These are phyloP conservation scores for Brienomyrus brachyistius DNA, from an alignment of 2,113 vertebrate genomes.

Conservation along the genomic window DNA sequence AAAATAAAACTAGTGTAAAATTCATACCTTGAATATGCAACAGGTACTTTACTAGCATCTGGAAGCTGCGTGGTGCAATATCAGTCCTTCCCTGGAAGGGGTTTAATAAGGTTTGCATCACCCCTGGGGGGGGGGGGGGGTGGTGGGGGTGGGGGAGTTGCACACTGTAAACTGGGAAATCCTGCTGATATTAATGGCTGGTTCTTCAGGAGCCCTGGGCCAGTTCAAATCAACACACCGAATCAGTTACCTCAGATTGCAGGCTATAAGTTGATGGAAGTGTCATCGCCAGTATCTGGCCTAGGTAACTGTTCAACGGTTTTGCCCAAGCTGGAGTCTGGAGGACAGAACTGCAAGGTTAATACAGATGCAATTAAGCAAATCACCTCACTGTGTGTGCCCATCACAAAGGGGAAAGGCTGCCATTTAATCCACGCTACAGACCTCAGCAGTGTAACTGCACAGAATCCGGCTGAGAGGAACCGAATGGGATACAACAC, in stretches of 20 bases:
- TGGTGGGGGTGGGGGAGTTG: not conserved
- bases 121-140: too few relatives aligned
- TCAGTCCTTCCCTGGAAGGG: not conserved
- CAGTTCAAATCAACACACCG: not conserved
- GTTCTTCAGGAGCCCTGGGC: not conserved
- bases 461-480: not conserved
- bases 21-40: not conserved
- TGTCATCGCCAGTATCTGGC: not conserved
- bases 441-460: not conserved
- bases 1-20: not conserved
- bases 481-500: not conserved
- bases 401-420: not conserved
- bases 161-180: not conserved
- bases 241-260: not conserved
- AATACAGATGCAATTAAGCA: not conserved
- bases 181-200: not conserved
- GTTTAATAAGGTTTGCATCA: not conserved
- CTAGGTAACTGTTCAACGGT: not conserved
- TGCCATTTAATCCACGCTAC: not conserved
- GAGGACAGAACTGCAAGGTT: not conserved
- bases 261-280: not conserved
- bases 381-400: not conserved
- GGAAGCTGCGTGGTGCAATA: not conserved
- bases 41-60: constrained; percentile 1
- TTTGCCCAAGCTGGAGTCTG: not conserved